These are phyloP conservation scores for Exaiptasia diaphana DNA, from an alignment of 64 coral and sea anemone genomes.

Conservation along the genomic window DNA sequence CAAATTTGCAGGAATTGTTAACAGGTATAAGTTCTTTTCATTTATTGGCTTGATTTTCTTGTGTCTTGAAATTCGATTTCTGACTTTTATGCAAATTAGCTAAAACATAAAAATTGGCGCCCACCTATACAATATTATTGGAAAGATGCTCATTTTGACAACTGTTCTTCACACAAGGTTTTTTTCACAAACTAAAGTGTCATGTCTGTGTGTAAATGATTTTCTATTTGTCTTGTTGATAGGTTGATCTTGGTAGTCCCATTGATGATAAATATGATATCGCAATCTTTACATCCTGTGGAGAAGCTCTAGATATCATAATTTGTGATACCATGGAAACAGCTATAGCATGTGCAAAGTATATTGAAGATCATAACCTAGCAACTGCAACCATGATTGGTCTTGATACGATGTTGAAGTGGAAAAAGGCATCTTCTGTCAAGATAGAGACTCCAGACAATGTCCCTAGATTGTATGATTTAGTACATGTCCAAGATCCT, in stretches of 20 bases:
- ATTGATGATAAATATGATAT: slow-evolving; percentile 99
- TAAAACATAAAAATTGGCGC: too few species aligned
- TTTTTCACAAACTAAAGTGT: background rate
- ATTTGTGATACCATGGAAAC: slow-evolving; percentile 98
- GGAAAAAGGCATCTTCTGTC: background rate
- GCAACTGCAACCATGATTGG: slow-evolving; percentile 89
- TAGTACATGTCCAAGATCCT: slow-evolving; percentile 75
- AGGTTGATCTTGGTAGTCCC: slow-evolving; percentile 96
- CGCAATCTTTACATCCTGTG: slow-evolving; percentile 94
- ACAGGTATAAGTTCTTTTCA: too few species aligned
- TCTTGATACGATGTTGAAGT: slow-evolving; percentile 77
- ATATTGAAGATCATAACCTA: slow-evolving; percentile 76
- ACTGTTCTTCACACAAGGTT: too few species aligned
- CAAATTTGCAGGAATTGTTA: too few species aligned
- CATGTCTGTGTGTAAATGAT: background rate
- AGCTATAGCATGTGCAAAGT: slow-evolving; percentile 86
- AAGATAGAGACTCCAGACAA: slow-evolving; percentile 49
- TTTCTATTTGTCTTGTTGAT: background rate
- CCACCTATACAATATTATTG: too few species aligned
- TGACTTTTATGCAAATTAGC: too few species aligned
- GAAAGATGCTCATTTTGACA: too few species aligned
- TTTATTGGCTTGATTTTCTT: too few species aligned
- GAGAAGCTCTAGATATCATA: slow-evolving; percentile 86
- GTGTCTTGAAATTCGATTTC: too few species aligned
- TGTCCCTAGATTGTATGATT: slow-evolving; percentile 91